Conservation (phyloP, 2,797 vertebrate genomes). For the Rhinophrynus dorsalis region DNA sequence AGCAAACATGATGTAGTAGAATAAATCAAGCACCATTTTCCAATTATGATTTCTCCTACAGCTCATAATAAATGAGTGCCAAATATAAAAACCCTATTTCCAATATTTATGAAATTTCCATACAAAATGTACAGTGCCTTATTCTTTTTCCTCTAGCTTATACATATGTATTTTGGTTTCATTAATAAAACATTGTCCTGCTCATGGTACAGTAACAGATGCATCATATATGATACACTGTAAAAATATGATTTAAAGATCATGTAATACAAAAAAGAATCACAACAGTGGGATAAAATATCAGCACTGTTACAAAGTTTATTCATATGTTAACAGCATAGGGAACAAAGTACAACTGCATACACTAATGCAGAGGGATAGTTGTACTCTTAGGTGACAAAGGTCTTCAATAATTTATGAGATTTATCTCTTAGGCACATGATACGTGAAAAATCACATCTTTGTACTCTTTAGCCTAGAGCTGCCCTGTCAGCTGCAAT, state of each 20-base stretch:
- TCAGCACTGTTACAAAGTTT: neutral
- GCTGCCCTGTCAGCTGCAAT: neutral
- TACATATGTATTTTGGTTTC: neutral
- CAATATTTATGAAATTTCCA: neutral
- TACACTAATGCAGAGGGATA: neutral
- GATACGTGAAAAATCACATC: neutral
- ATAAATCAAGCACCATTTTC: neutral
- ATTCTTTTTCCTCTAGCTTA: neutral
- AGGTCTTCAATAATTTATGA: neutral
- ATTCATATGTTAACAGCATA: neutral
- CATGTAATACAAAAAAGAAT: neutral
- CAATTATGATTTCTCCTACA: neutral
- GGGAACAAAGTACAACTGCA: neutral
- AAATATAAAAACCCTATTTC: neutral
- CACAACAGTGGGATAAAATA: neutral
- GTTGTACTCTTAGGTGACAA: neutral
- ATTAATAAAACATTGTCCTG: neutral
- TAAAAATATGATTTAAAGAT: neutral
- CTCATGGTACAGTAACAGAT: neutral
- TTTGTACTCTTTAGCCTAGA: slow-evolving; percentile 1
- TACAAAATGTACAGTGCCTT: neutral
- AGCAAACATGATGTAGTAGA: neutral
- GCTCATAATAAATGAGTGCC: neutral
- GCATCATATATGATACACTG: neutral
- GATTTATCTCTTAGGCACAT: neutral